Percentiles rank a stretch among this genome's conserved stretches.
These are phyloP conservation scores for Pelobates fuscus DNA, from an alignment of 2,113 vertebrate genomes.

Conservation along the genomic window DNA sequence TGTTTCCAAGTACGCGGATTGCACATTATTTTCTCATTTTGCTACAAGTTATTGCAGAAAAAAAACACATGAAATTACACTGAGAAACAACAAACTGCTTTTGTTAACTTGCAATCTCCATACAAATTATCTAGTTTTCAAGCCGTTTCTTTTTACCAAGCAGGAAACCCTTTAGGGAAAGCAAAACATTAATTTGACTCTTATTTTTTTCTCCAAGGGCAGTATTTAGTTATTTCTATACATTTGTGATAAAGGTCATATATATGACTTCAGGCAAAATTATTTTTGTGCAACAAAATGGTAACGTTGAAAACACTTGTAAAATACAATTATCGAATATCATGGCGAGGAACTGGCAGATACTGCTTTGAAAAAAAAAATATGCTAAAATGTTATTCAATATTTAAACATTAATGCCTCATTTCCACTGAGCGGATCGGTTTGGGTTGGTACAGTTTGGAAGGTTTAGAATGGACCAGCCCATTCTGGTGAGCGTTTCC, in stretches of 20 bases:
- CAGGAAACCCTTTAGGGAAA: constrained; percentile 51
- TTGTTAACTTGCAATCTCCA: constrained; percentile 52
- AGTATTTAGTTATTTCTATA: constrained; percentile 46
- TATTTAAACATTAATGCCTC: too few species aligned
- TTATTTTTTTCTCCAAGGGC: constrained; percentile 49
- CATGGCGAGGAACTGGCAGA: constrained; percentile 7
- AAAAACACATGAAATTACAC: constrained; percentile 44
- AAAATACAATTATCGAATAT: constrained; percentile 37
- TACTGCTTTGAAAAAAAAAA: constrained; percentile 4
- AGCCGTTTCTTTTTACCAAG: constrained; percentile 24
- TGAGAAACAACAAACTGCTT: constrained; percentile 48
- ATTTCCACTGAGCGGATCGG: too few species aligned
- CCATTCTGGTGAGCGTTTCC: too few species aligned
- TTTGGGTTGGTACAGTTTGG: too few species aligned
- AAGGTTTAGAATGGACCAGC: too few species aligned
- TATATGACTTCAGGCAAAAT: constrained; percentile 44
- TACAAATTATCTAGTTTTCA: constrained; percentile 49
- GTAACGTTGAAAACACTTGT: constrained; percentile 25
- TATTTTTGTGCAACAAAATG: constrained; percentile 20
- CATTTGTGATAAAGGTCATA: constrained; percentile 44
- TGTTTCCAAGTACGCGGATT: constrained; percentile 39
- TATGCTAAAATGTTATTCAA: not conserved
- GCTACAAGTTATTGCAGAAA: constrained; percentile 48
- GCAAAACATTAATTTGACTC: constrained; percentile 50
- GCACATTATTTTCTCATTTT: constrained; percentile 52